A percentile compares a stretch with the other conserved stretches of the same genome.
Evolutionary conservation across 2,888 invertebrate species (phyloP).

Genomic region (Dasypolia templi): DNA sequence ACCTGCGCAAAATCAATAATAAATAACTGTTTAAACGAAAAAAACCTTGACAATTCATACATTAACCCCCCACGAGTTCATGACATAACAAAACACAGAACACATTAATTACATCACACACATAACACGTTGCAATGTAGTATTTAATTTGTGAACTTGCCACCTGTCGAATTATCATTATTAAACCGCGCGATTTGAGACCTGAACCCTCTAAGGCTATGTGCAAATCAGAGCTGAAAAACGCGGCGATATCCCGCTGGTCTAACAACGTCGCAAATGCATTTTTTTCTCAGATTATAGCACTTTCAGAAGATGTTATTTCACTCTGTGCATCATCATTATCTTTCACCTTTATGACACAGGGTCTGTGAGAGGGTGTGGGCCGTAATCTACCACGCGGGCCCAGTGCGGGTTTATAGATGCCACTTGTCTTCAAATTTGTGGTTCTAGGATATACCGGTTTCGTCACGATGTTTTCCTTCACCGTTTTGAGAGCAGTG

Average conservation of each 20-base stretch:
- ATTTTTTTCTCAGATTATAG: no score
- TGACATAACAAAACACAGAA: conserved; percentile 43
- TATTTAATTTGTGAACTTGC: conserved; percentile 59
- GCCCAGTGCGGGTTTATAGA: no score
- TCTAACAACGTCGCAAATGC: no score
- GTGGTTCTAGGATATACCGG: no score
- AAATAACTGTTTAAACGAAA: conserved; percentile 13
- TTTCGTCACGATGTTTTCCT: no score
- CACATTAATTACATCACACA: conserved; percentile 39
- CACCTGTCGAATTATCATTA: conserved; percentile 65
- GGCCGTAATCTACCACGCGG: no score
- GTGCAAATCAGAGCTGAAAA: conserved; percentile 17
- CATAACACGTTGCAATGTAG: conserved; percentile 29
- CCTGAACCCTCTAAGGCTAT: conserved; percentile 25
- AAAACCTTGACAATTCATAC: conserved; percentile 29
- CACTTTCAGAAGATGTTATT: background rate
- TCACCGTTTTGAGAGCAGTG: no score
- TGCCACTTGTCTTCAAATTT: no score
- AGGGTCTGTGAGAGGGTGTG: no score
- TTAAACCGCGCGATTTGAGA: conserved; percentile 58
- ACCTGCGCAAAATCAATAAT: conserved; percentile 22
- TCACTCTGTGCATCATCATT: background rate
- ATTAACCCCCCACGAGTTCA: conserved; percentile 30
- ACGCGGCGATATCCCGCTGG: background rate
- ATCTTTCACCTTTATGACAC: no score